Conservation (phyloP, 2,113 vertebrate species). For the Pogonocichla stellata region DNA sequence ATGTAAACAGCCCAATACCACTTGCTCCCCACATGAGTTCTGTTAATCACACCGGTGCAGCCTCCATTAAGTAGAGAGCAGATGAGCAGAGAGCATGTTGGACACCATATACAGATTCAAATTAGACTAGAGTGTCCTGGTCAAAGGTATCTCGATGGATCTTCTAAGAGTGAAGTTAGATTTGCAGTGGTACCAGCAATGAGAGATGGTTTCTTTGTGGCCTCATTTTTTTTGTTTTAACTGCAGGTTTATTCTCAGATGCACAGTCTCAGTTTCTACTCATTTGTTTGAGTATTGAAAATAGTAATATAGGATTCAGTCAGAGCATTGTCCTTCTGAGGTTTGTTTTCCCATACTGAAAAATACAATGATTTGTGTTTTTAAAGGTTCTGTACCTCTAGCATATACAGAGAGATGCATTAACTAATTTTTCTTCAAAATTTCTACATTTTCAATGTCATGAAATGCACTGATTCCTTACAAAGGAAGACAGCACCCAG, state of each 20-base stretch:
- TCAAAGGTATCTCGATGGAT: not conserved
- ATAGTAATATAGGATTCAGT: not conserved
- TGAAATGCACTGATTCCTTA: not conserved
- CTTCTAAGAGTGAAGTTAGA: not conserved
- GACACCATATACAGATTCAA: not conserved
- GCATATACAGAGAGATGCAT: not conserved
- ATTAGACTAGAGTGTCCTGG: not conserved
- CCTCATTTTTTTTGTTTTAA: not conserved
- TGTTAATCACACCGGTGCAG: not conserved
- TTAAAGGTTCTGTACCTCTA: not conserved
- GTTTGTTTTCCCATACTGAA: not conserved
- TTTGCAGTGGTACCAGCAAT: not conserved
- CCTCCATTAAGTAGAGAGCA: not conserved
- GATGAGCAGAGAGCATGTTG: not conserved
- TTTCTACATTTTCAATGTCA: not conserved
- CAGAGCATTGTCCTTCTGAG: not conserved
- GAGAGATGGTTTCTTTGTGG: not conserved
- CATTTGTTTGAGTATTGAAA: not conserved
- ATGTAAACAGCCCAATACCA: fast-evolving
- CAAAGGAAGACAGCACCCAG: not conserved
- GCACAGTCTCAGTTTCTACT: not conserved
- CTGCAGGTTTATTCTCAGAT: not conserved
- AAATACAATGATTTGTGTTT: not conserved
- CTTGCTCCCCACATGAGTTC: fast-evolving
- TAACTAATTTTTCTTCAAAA: not conserved